phyloP scores from a whole-genome alignment of 2,113 vertebrate genomes.

The Stegastes partitus region DNA sequence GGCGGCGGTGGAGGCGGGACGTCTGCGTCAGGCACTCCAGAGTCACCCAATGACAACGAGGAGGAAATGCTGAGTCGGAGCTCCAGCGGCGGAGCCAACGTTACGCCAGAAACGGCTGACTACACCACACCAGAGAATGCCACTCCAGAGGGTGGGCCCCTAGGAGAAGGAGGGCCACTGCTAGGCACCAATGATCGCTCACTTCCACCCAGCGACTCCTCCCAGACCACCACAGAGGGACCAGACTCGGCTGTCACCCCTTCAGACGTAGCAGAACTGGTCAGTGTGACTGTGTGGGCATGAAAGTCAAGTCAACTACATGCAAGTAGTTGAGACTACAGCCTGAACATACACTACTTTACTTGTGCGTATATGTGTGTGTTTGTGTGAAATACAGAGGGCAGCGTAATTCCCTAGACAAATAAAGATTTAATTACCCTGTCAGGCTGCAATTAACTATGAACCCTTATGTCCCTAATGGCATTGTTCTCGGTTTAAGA shows the following conservation, averaged over 20 bases:
- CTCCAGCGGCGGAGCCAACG: constrained; percentile 90
- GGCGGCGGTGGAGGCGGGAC: constrained; percentile 83
- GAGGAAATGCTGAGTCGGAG: constrained; percentile 91
- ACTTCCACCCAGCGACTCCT: constrained; percentile 95
- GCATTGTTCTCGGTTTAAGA: not conserved
- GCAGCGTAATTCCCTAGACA: constrained; percentile 3
- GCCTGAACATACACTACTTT: not conserved
- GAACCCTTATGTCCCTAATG: not conserved
- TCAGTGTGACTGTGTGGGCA: constrained; percentile 84
- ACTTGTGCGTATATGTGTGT: not conserved
- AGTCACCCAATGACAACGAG: constrained; percentile 78
- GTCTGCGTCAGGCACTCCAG: constrained; percentile 80
- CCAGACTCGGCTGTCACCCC: constrained; percentile 97
- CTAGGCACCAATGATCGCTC: constrained; percentile 79
- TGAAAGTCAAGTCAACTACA: not conserved
- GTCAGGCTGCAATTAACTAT: constrained; percentile 15
- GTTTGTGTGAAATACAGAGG: not conserved
- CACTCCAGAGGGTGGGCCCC: constrained; percentile 67
- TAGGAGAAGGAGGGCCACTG: constrained; percentile 55
- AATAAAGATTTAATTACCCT: constrained; percentile 20
- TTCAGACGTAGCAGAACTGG: constrained; percentile 96
- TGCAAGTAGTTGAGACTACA: not conserved
- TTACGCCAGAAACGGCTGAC: constrained; percentile 86
- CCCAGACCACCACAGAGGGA: constrained; percentile 98
- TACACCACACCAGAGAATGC: constrained; percentile 76